Percentiles rank a stretch among this genome's conserved stretches.
These are phyloP conservation scores for Nasonia oneida DNA, from an alignment of 2,888 invertebrate species.

Conservation along the genomic window DNA sequence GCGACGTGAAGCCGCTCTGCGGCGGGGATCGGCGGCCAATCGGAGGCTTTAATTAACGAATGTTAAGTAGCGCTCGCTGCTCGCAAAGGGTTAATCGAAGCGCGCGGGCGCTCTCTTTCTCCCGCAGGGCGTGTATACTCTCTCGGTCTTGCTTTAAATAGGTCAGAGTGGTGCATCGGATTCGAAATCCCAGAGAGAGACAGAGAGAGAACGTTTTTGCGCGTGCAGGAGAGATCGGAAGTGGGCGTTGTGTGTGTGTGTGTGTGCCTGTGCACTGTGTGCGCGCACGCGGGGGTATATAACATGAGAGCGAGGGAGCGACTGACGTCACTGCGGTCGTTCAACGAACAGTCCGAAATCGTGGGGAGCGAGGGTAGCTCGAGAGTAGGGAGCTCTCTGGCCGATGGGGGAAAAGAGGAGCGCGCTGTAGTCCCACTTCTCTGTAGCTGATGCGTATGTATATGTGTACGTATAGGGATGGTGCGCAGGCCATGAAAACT, in stretches of 20 bases:
- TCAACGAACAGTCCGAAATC: slow-evolving; percentile 57
- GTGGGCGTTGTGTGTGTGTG: slow-evolving; percentile 33
- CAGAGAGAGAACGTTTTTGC: slow-evolving; percentile 36
- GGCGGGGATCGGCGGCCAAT: background rate
- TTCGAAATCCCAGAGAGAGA: slow-evolving; percentile 33
- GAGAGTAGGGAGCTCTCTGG: slow-evolving; percentile 17
- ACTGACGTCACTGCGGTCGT: slow-evolving; percentile 60
- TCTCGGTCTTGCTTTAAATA: slow-evolving; percentile 24
- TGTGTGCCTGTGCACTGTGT: slow-evolving; percentile 1
- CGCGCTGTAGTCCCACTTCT: background rate
- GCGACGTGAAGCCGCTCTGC: background rate
- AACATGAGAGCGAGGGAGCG: slow-evolving; percentile 1
- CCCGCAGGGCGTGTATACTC: background rate
- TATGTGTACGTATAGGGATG: background rate
- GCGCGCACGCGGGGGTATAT: background rate
- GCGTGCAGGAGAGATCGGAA: slow-evolving; percentile 25
- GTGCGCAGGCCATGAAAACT: slow-evolving; percentile 51
- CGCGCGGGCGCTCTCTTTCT: background rate
- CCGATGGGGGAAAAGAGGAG: background rate
- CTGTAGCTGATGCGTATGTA: background rate
- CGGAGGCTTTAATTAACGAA: background rate
- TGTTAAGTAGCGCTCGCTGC: background rate
- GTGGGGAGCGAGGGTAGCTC: background rate
- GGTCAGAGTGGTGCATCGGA: slow-evolving; percentile 47
- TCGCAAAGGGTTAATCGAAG: background rate